phyloP scores from a whole-genome alignment of 1,140 invertebrate genomes.

The Sinella curviseta region DNA sequence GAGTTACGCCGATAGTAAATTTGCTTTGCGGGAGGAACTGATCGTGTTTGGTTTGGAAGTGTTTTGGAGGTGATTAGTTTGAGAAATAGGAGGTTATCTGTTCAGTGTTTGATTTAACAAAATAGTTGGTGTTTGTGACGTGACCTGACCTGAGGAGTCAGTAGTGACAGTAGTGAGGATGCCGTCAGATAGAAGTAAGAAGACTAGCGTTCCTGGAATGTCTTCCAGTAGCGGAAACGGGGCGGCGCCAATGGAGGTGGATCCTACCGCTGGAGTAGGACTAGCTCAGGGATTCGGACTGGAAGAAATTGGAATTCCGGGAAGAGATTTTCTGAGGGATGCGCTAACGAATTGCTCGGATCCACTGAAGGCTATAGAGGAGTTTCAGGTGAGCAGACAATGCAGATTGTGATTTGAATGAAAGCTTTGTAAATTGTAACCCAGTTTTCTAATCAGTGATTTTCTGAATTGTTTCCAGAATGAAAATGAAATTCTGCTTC shows the following conservation, averaged over 20 bases:
- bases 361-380: slow-evolving; percentile 92
- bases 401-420: neutral
- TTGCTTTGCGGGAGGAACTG: too few species aligned
- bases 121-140: neutral
- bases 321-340: slow-evolving; percentile 82
- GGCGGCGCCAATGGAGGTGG: neutral
- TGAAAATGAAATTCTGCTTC: slow-evolving; percentile 90
- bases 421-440: neutral
- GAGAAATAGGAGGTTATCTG: too few species aligned
- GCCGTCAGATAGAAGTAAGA: neutral
- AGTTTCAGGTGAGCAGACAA: slow-evolving; percentile 76
- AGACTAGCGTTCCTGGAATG: neutral
- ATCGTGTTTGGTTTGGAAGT: too few species aligned
- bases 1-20: too few species aligned
- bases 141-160: too few species aligned
- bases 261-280: slow-evolving; percentile 21
- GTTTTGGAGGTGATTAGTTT: too few species aligned
- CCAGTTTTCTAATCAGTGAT: too few species aligned
- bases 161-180: neutral
- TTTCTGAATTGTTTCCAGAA: too few species aligned
- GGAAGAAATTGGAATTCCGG: slow-evolving; percentile 89
- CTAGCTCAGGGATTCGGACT: slow-evolving; percentile 60
- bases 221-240: neutral
- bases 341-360: slow-evolving; percentile 93
- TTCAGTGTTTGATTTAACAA: too few species aligned